Evolutionary conservation across 2,888 invertebrate genomes (phyloP).

Genomic region (Himalopsyche kuldschensis): DNA sequence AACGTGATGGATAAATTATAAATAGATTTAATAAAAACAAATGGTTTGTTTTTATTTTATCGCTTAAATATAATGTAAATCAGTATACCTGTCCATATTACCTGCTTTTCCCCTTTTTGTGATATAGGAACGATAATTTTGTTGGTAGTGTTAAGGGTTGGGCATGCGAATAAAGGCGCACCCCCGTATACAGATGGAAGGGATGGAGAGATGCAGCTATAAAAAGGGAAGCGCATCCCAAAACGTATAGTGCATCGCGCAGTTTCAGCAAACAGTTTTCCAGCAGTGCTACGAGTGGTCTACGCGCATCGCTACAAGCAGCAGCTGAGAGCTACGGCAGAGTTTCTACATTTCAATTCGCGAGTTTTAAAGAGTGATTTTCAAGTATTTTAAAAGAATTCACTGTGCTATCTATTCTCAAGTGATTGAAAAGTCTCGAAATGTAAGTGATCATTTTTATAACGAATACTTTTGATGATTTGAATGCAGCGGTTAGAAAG

Average conservation of each 20-base stretch:
- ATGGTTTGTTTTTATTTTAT: too few relatives aligned
- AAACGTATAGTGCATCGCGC: background rate
- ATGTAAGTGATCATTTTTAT: background rate
- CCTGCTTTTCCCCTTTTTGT: too few relatives aligned
- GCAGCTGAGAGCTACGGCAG: background rate
- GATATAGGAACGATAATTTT: background rate
- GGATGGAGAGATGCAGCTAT: background rate
- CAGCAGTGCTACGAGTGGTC: too few relatives aligned
- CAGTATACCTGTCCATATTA: too few relatives aligned
- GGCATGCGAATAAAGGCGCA: background rate
- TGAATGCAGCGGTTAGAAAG: background rate
- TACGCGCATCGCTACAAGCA: background rate
- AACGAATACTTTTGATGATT: background rate
- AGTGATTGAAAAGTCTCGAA: background rate
- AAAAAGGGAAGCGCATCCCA: background rate
- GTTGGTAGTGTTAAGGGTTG: background rate
- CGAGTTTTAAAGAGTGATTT: too few relatives aligned
- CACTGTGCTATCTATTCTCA: too few relatives aligned
- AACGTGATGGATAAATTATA: too few relatives aligned
- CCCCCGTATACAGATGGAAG: background rate
- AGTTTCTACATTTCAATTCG: background rate
- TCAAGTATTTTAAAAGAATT: too few relatives aligned
- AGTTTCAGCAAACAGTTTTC: background rate
- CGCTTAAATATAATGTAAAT: too few relatives aligned
- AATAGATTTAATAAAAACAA: too few relatives aligned